Conservation (phyloP, 2,888 invertebrate species). For the Lochmaea crataegi region DNA sequence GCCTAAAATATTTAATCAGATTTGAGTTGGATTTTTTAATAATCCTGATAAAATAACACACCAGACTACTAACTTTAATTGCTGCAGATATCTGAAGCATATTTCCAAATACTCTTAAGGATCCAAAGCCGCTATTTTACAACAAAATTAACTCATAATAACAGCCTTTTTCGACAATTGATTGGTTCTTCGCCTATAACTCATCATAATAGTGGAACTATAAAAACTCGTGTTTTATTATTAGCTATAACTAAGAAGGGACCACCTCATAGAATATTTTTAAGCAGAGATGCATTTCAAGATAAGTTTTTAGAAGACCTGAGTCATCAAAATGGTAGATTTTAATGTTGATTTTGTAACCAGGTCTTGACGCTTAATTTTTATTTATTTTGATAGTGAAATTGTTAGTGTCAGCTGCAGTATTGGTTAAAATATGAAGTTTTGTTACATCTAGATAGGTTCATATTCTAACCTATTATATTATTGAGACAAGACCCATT, state of each 20-base stretch:
- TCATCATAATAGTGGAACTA: constrained; percentile 27
- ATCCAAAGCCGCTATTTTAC: constrained; percentile 7
- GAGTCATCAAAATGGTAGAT: constrained; percentile 25
- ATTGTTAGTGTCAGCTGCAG: too few relatives aligned
- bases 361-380: background rate
- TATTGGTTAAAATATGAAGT: too few relatives aligned
- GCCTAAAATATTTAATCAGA: too few relatives aligned
- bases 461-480: too few relatives aligned
- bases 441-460: too few relatives aligned
- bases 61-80: constrained; percentile 6
- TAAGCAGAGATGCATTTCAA: constrained; percentile 15
- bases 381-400: too few relatives aligned
- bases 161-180: constrained; percentile 17
- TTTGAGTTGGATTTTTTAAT: background rate
- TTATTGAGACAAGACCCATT: too few relatives aligned
- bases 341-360: constrained; percentile 15
- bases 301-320: constrained; percentile 19
- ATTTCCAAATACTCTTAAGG: constrained; percentile 10
- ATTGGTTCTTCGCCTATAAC: constrained; percentile 24
- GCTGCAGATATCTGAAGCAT: background rate
- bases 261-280: constrained; percentile 31
- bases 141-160: constrained; percentile 25
- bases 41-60: background rate
- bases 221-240: constrained; percentile 30
- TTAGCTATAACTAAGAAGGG: constrained; percentile 17